phyloP scores from a whole-genome alignment of 2,113 vertebrate species.

The Macaca fascicularis region DNA sequence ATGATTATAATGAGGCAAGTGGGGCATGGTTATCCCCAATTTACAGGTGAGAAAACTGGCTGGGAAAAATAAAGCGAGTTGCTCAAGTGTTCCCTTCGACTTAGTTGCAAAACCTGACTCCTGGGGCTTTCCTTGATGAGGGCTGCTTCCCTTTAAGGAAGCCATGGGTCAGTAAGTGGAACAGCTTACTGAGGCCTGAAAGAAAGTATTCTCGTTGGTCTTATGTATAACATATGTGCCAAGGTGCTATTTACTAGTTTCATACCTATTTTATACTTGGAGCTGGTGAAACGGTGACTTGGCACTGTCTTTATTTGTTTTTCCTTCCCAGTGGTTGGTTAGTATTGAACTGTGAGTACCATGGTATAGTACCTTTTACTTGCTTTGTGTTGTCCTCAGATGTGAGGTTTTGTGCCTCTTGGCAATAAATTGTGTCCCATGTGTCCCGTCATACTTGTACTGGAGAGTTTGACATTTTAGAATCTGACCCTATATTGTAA shows the following conservation, averaged over 20 bases:
- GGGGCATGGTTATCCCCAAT: not conserved
- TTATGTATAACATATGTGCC: not conserved
- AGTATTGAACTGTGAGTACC: not conserved
- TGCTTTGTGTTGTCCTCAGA: constrained; percentile 21
- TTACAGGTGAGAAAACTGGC: not conserved
- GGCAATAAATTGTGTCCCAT: not conserved
- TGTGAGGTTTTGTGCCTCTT: constrained; percentile 1
- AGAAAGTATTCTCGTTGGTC: not conserved
- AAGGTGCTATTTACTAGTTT: not conserved
- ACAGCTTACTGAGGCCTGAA: not conserved
- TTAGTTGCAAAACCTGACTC: not conserved
- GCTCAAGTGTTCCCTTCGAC: not conserved
- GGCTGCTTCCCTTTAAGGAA: constrained; percentile 1
- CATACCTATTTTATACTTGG: not conserved
- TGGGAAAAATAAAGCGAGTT: not conserved
- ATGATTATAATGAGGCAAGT: not conserved
- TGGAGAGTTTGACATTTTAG: constrained; percentile 20
- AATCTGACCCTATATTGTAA: not conserved
- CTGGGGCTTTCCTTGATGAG: not conserved
- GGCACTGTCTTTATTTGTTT: not conserved
- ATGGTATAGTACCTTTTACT: not conserved
- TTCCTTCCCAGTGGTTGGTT: not conserved
- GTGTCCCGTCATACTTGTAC: not conserved
- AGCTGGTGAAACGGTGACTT: not conserved
- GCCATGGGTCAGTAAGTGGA: not conserved